phyloP scores from a whole-genome alignment of 2,113 vertebrate genomes.

The Perca fluviatilis region DNA sequence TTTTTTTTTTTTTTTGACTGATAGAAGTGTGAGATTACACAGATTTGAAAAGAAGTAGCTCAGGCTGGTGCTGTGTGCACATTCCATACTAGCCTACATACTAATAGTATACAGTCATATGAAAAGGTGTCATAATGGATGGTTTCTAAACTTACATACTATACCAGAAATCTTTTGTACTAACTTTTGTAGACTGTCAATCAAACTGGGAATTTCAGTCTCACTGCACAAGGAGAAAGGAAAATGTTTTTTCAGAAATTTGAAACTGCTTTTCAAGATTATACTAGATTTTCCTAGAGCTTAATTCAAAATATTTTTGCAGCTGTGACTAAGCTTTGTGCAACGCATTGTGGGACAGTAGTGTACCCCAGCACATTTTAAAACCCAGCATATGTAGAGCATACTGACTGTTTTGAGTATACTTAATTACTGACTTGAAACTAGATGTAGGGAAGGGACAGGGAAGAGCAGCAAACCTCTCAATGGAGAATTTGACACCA shows the following conservation, averaged over 20 bases:
- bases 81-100: not conserved
- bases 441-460: not conserved
- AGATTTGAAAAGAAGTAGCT: not conserved
- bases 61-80: not conserved
- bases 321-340: slow-evolving; percentile 50
- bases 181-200: slow-evolving; percentile 7
- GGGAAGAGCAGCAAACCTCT: too few species aligned
- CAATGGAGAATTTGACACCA: too few species aligned
- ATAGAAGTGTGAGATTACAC: not conserved
- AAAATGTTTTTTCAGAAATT: slow-evolving; percentile 56
- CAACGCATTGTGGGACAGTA: slow-evolving; percentile 19
- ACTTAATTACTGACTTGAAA: not conserved
- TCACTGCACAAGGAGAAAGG: not conserved
- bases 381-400: not conserved
- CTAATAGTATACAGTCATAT: not conserved
- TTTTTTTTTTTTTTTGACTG: not conserved
- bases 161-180: not conserved
- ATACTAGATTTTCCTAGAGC: slow-evolving; percentile 28
- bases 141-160: not conserved
- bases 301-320: slow-evolving; percentile 41
- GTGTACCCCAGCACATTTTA: not conserved
- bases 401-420: not conserved
- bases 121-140: not conserved
- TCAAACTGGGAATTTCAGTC: slow-evolving; percentile 26
- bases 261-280: slow-evolving; percentile 59